These are phyloP conservation scores for Philhelius pedissequus DNA, from an alignment of 2,888 invertebrate genomes.

Conservation along the genomic window DNA sequence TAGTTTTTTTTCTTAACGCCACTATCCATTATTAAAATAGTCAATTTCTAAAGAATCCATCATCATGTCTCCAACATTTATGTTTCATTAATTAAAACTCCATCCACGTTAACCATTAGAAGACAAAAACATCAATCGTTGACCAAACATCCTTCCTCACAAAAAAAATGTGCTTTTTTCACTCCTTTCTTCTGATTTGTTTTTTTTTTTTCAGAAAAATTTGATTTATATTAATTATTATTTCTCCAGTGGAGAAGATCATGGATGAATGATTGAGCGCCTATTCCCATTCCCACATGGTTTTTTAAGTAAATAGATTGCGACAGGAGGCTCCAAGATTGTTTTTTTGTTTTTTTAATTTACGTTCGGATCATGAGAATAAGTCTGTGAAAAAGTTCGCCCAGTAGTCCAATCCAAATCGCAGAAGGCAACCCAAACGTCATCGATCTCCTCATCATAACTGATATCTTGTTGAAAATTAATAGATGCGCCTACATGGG, in stretches of 20 bases:
- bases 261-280: slow-evolving; percentile 52
- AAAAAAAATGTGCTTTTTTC: not conserved
- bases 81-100: slow-evolving; percentile 61
- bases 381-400: slow-evolving; percentile 46
- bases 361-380: not conserved
- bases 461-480: slow-evolving; percentile 52
- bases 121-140: slow-evolving; percentile 59
- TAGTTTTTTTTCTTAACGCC: slow-evolving; percentile 18
- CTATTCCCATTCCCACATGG: slow-evolving; percentile 21
- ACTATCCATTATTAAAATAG: not conserved
- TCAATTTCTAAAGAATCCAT: slow-evolving; percentile 60
- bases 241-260: slow-evolving; percentile 30
- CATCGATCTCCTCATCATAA: slow-evolving; percentile 21
- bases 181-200: slow-evolving; percentile 2
- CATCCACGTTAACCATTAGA: slow-evolving; percentile 37
- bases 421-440: slow-evolving; percentile 45
- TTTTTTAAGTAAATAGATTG: slow-evolving; percentile 38
- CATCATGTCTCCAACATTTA: slow-evolving; percentile 52
- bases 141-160: slow-evolving; percentile 55
- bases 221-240: slow-evolving; percentile 56
- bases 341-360: not conserved
- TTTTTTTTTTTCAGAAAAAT: not conserved
- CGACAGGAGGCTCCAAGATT: slow-evolving; percentile 27
- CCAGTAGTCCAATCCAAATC: slow-evolving; percentile 55
- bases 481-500: slow-evolving; percentile 49